A percentile compares a stretch with the other conserved stretches of the same genome.
Conservation (phyloP, 2,113 vertebrate genomes). For the Orycteropus afer region DNA sequence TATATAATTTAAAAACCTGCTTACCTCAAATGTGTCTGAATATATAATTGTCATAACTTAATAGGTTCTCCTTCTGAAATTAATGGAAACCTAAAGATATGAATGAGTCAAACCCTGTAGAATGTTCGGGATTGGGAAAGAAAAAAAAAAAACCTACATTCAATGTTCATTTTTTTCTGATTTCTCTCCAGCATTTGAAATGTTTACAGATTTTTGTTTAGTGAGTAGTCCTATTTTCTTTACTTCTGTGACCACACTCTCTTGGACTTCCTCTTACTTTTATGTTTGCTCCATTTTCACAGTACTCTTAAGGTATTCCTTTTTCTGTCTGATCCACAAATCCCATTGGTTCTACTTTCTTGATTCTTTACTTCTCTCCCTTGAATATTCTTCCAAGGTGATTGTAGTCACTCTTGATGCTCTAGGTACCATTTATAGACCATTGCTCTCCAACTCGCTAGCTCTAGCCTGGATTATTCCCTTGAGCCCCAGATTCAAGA, state of each 20-base stretch:
- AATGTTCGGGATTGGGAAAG: neutral
- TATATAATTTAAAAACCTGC: neutral
- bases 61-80: neutral
- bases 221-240: neutral
- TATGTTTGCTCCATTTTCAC: neutral
- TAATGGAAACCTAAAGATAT: neutral
- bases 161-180: neutral
- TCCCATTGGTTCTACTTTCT: neutral
- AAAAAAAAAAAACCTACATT: neutral
- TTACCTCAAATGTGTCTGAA: neutral
- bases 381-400: neutral
- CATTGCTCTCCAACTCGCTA: neutral
- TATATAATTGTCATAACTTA: neutral
- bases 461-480: neutral
- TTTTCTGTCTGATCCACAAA: neutral
- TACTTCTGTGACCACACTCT: neutral
- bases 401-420: neutral
- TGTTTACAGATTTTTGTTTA: neutral
- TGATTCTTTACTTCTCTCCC: neutral
- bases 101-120: neutral
- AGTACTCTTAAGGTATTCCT: neutral
- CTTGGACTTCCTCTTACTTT: neutral
- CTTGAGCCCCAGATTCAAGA: neutral
- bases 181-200: conserved; percentile 19
- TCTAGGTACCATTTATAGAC: neutral